Evolutionary conservation across 2,797 vertebrate genomes (phyloP).

Genomic region (Cossypha dichroa): DNA sequence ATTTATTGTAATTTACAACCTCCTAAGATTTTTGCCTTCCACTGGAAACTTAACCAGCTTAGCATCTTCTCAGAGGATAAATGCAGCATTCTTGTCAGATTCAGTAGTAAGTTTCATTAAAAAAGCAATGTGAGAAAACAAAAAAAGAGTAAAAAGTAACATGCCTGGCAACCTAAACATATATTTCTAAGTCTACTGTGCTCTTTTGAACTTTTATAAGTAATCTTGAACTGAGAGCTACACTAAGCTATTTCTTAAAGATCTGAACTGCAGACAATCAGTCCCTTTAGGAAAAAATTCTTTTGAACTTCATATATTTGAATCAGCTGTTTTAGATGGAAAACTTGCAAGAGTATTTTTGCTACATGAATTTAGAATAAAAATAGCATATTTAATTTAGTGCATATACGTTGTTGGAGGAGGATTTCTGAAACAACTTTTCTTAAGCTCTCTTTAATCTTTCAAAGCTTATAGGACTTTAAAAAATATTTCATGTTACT

Average conservation of each 20-base stretch:
- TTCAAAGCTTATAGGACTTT: neutral
- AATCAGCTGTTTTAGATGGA: neutral
- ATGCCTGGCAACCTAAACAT: neutral
- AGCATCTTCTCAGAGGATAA: neutral
- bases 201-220: neutral
- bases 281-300: neutral
- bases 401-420: neutral
- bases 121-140: neutral
- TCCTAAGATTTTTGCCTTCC: neutral
- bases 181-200: neutral
- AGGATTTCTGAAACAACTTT: neutral
- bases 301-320: neutral
- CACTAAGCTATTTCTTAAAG: neutral
- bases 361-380: neutral
- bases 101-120: neutral
- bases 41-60: neutral
- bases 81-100: neutral
- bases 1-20: neutral
- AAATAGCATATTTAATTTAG: constrained; percentile 1
- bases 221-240: neutral
- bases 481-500: constrained; percentile 3
- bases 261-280: neutral
- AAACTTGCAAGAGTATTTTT: neutral
- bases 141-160: neutral
- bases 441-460: neutral